Conservation (phyloP, 2,888 invertebrate species). For the Drosophila ustulata region DNA sequence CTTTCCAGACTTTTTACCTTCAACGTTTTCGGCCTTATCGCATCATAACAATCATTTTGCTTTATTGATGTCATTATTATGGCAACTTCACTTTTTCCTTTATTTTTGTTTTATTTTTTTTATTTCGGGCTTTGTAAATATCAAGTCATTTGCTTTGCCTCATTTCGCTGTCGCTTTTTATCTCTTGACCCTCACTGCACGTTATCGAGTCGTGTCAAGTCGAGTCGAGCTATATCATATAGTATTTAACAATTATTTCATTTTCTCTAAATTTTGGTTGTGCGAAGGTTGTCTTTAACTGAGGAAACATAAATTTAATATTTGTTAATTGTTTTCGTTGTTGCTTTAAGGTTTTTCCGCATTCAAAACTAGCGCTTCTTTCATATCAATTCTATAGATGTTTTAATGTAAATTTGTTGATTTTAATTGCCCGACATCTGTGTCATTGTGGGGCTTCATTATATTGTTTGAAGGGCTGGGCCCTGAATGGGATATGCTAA, state of each 20-base stretch:
- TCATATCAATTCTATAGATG: slow-evolving; percentile 7
- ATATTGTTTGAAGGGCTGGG: slow-evolving; percentile 11
- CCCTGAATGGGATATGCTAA: slow-evolving; percentile 40
- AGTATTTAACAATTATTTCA: slow-evolving; percentile 30
- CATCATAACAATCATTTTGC: slow-evolving; percentile 69
- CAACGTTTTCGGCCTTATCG: slow-evolving; percentile 59
- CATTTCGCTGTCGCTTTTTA: slow-evolving; percentile 24
- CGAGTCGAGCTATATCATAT: slow-evolving; percentile 39
- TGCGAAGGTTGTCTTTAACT: slow-evolving; percentile 37
- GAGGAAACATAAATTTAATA: slow-evolving; percentile 33
- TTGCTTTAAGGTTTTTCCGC: slow-evolving; percentile 37
- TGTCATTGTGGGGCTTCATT: slow-evolving; percentile 3
- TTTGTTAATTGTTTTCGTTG: slow-evolving; percentile 42
- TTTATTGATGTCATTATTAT: slow-evolving; percentile 77
- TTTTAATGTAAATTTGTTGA: slow-evolving; percentile 12
- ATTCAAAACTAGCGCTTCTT: slow-evolving; percentile 2
- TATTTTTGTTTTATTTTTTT: slow-evolving; percentile 1
- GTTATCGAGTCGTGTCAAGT: slow-evolving; percentile 36
- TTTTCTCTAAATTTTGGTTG: slow-evolving; percentile 23
- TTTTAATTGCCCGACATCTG: slow-evolving; percentile 13
- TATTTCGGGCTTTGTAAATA: slow-evolving; percentile 39
- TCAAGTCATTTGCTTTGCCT: slow-evolving; percentile 56
- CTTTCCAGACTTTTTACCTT: slow-evolving; percentile 16
- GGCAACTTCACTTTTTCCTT: slow-evolving; percentile 48
- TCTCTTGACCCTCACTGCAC: slow-evolving; percentile 40